phyloP scores from a whole-genome alignment of 2,888 invertebrate genomes.

The Agrotis clavis region DNA sequence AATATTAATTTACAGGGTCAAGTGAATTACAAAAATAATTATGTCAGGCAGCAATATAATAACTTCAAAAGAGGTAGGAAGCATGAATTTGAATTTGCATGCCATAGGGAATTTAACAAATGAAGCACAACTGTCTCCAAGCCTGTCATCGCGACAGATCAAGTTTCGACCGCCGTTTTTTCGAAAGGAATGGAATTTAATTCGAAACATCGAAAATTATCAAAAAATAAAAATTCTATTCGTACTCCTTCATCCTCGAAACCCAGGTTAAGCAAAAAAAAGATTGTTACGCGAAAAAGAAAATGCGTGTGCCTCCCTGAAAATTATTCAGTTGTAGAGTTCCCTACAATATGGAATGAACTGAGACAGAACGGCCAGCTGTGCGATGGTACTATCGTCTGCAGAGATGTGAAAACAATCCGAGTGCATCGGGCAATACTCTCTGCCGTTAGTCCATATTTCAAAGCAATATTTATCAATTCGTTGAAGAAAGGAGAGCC shows the following conservation, averaged over 20 bases:
- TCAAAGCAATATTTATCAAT: slow-evolving; percentile 94
- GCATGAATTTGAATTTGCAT: slow-evolving; percentile 61
- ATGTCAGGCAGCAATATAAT: slow-evolving; percentile 55
- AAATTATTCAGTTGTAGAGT: slow-evolving; percentile 91
- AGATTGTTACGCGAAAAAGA: slow-evolving; percentile 85
- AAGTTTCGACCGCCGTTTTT: slow-evolving; percentile 90
- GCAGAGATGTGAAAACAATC: slow-evolving; percentile 92
- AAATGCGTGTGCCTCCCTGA: slow-evolving; percentile 92
- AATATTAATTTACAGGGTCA: background rate
- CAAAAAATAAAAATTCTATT: slow-evolving; percentile 90
- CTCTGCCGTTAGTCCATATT: slow-evolving; percentile 94
- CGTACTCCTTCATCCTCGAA: slow-evolving; percentile 86
- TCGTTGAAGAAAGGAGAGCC: slow-evolving; percentile 92
- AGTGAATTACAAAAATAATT: slow-evolving; percentile 17
- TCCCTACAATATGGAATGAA: slow-evolving; percentile 93
- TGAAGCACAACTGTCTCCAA: slow-evolving; percentile 75
- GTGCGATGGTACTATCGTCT: slow-evolving; percentile 93
- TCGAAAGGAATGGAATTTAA: slow-evolving; percentile 91
- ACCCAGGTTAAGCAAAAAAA: slow-evolving; percentile 86
- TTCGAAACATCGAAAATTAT: slow-evolving; percentile 91
- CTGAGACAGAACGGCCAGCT: slow-evolving; percentile 92
- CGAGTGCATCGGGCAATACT: slow-evolving; percentile 93
- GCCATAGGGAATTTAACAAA: slow-evolving; percentile 77
- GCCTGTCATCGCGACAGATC: slow-evolving; percentile 88
- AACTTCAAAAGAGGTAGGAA: slow-evolving; percentile 38